Evolutionary conservation across 2,888 invertebrate genomes (phyloP).

Genomic region (Rhynchonema sp.): DNA sequence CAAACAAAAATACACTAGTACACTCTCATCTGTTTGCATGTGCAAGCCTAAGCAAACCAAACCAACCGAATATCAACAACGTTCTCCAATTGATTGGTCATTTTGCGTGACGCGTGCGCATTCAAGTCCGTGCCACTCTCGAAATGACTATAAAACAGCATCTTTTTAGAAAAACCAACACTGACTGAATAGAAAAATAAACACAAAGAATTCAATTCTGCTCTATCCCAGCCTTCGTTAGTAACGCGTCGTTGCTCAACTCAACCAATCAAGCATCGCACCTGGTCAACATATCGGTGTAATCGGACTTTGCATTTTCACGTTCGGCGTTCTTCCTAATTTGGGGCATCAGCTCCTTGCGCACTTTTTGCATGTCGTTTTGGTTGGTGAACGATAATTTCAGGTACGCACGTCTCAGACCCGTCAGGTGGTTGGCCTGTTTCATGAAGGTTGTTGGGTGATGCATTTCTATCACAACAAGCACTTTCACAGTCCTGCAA

Average conservation of each 20-base stretch:
- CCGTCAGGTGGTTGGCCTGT: slow-evolving; percentile 83
- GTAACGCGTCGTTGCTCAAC: no score
- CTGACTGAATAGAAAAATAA: no score
- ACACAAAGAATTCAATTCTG: no score
- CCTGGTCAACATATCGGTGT: slow-evolving; percentile 54
- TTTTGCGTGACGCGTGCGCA: no score
- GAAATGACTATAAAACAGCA: not conserved
- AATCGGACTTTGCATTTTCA: slow-evolving; percentile 58
- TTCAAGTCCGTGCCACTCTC: not conserved
- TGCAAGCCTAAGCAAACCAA: not conserved
- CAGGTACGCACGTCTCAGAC: slow-evolving; percentile 66
- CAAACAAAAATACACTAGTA: no score
- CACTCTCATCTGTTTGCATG: not conserved
- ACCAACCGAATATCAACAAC: slow-evolving; percentile 70
- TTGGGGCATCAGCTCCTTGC: slow-evolving; percentile 58
- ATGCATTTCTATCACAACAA: no score
- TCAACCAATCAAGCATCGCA: no score
- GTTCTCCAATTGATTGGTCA: slow-evolving; percentile 63
- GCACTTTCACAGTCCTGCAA: not conserved
- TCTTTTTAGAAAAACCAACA: not conserved
- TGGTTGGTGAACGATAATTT: slow-evolving; percentile 73
- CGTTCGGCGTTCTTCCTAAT: slow-evolving; percentile 67
- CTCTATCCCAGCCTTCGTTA: no score
- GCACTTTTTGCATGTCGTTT: slow-evolving; percentile 65
- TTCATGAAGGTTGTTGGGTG: no score